Conservation (phyloP, 2,888 invertebrate genomes). For the Drosophila nr. medialis region DNA sequence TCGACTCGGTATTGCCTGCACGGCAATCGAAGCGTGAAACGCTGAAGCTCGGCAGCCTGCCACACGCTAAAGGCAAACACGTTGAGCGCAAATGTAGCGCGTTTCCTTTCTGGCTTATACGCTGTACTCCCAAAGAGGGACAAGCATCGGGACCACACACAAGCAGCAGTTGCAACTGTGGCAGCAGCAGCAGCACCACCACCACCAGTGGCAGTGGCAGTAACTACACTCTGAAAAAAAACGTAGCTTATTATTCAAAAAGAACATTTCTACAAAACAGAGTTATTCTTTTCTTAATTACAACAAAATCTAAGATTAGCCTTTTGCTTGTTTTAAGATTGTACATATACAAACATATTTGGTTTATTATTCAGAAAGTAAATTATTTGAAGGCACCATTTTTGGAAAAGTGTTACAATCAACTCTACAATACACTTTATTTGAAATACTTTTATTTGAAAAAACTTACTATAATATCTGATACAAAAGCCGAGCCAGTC, state of each 20-base stretch:
- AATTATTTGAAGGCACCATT: no score
- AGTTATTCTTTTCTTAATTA: neutral
- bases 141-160: conserved; percentile 34
- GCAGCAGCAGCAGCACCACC: neutral
- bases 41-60: conserved; percentile 57
- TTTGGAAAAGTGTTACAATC: no score
- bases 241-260: neutral
- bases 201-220: conserved; percentile 19
- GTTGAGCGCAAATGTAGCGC: conserved; percentile 80
- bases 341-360: neutral
- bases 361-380: neutral
- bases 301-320: no score
- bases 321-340: no score
- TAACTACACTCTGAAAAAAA: neutral
- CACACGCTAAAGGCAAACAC: conserved; percentile 64
- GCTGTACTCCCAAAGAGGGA: conserved; percentile 30
- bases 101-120: conserved; percentile 74
- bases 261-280: neutral
- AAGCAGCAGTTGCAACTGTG: neutral
- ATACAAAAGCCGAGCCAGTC: no score
- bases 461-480: neutral
- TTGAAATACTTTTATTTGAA: no score
- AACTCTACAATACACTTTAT: no score
- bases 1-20: conserved; percentile 47
- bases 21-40: conserved; percentile 77